These are phyloP conservation scores for Xiphorhynchus elegans DNA, from an alignment of 2,113 vertebrate species.

Conservation along the genomic window DNA sequence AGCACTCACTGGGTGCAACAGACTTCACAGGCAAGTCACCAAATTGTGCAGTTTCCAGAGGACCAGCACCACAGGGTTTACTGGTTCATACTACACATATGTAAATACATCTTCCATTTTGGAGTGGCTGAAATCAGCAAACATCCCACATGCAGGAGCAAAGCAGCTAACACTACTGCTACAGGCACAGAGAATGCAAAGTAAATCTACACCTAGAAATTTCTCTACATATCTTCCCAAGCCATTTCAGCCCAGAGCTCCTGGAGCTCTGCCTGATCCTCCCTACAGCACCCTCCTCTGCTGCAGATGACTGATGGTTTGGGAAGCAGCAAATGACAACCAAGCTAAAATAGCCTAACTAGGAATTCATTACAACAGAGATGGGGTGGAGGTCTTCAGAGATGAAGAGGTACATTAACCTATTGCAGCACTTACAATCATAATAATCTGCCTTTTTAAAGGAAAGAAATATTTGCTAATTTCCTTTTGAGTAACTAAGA, in stretches of 20 bases:
- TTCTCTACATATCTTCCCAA: not conserved
- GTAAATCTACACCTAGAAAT: not conserved
- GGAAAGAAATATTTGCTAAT: slow-evolving; percentile 25
- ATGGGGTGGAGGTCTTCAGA: not conserved
- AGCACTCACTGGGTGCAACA: not conserved
- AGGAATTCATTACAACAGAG: slow-evolving; percentile 35
- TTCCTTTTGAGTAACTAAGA: slow-evolving; percentile 22
- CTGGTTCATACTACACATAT: not conserved
- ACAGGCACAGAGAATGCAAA: not conserved
- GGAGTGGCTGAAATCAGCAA: not conserved
- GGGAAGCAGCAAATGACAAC: slow-evolving; percentile 17
- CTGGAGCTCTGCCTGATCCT: not conserved
- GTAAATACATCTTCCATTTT: not conserved
- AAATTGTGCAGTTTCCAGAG: slow-evolving; percentile 20
- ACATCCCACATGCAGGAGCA: not conserved
- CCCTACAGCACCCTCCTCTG: not conserved
- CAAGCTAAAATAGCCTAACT: not conserved
- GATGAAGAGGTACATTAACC: slow-evolving; percentile 17
- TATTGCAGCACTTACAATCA: not conserved
- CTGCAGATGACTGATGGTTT: not conserved
- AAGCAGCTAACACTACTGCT: not conserved
- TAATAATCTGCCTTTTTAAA: slow-evolving; percentile 11
- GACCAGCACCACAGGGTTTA: not conserved
- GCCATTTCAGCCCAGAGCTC: not conserved
- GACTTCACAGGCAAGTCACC: slow-evolving; percentile 52